Base-by-base conservation (phyloP, 2,888 invertebrate species). In the Calameuta filiformis region DNA sequence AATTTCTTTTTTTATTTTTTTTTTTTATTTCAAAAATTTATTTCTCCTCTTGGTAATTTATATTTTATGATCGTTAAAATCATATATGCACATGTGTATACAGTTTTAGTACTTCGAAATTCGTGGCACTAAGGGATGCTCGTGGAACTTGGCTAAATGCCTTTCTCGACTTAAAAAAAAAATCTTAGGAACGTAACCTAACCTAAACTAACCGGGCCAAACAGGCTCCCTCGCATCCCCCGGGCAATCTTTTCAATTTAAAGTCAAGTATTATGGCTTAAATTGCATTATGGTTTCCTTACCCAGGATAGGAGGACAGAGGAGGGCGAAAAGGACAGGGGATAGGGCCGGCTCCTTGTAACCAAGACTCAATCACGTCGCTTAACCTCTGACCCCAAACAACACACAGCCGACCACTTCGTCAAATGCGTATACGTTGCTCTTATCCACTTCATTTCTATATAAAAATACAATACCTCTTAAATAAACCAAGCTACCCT, bases 231-330 rank as follows among this genome's bases (percentile, higher is more conserved):
- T 90, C 87, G 87, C 90, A 89, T 89, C 91, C 91, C 90, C 87
- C 89, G 89, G 90, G 90, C 91, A 90, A 91, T 91, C 90, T 91
- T 91, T 91, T 91, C 91, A 91, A 91, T 91, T 91, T 91, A 91
- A 91, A 91, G 91, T 91, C 91, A 91, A 91, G 91, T 89, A 91
- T 91, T 91, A 91, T 91, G 87, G 90, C 88, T 91, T 89, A 90
- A 91, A 91, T 91, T 91, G 91, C 90, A 91, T 91, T 91, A 91
- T 89, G 91, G 89, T 90, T 89, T 88, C 87, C 88, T 88, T 88
- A 85, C 88, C 87, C 87, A 85, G 83, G 80, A 80, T 81, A 83
- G 84, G 83, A 75, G 76, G 34, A 82, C 85, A 84, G n/a, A 6
- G 84, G 83, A 86, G 85, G 84, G 82, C 82, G 82, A 86, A 86